Evolutionary conservation across 2,113 vertebrate genomes (phyloP), one percentile per base, ranked within the genome.

Genomic region (Scortum barcoo): DNA sequence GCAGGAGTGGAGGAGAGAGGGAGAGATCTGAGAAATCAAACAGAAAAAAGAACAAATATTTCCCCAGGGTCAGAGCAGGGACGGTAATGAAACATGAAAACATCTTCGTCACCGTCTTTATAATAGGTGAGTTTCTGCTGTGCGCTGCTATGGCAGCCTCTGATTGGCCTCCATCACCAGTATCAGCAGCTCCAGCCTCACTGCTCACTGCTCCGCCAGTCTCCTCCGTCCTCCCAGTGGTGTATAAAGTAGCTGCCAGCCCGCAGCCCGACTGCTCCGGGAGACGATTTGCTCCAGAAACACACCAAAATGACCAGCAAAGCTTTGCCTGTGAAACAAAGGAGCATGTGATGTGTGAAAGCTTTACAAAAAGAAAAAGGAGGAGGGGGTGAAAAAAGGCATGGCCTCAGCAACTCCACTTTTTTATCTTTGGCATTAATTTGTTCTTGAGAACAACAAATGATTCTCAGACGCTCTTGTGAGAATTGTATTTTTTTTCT

Each of bases 371-470:
- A 84, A 74, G 68, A 58, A 56, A 57, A 71, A 44, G 20, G 22
- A 63, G 16, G 72, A 53, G n/a, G 71, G 58, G 26, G 40, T 9
- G 1, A 3, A 13, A 1, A 90, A 93, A 92, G 89, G 54, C 81
- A 60, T 88, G 54, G 90, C 87, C 92, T 93, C 94, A 93, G 94
- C 91, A 93, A 89, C 83, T 94, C 79, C 53, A 76, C 83, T 90
- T 78, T 83, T 93, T 93, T 88, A 89, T 93, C 78, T 56, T 84
- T 80, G 75, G 92, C 89, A 93, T 93, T 94, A 93, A 95, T 95
- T 94, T 93, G 84, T 86, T 94, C 88, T 94, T 51, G 56, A 91
- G 87, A 95, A 95, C 92, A 95, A 95, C 94, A 95, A 94, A 94
- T 92, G 88, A 88, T 93, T 94, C 90, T 73, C 86, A 86, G 88